Evolutionary conservation across 2,113 vertebrate species (phyloP).

Genomic region (Nesospiza acunhae): DNA sequence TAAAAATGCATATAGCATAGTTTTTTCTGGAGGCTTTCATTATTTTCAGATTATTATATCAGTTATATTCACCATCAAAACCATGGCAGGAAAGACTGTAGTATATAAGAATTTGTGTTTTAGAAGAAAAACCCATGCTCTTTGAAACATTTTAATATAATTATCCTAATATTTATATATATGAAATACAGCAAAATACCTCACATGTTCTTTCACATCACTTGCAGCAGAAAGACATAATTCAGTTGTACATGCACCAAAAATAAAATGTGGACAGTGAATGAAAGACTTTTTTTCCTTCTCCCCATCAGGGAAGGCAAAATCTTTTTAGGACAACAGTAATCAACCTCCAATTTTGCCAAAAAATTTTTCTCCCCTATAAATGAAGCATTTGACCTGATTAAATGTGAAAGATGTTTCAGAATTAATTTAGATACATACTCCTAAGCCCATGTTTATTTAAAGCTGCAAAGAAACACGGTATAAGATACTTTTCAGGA

Average conservation of each 20-base stretch:
- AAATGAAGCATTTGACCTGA: background rate
- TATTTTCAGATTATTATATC: slow-evolving; percentile 61
- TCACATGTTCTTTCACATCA: slow-evolving; percentile 41
- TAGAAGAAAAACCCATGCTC: slow-evolving; percentile 44
- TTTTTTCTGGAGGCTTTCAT: background rate
- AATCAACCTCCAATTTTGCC: background rate
- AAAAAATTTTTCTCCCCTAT: background rate
- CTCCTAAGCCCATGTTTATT: background rate
- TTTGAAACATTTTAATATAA: slow-evolving; percentile 50
- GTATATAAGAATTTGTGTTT: slow-evolving; percentile 37
- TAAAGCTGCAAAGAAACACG: background rate
- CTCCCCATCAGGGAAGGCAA: background rate
- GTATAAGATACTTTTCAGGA: background rate
- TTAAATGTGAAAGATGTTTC: background rate
- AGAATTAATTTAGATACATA: background rate
- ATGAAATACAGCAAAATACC: slow-evolving; percentile 53
- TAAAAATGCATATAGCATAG: background rate
- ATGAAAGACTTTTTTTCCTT: background rate
- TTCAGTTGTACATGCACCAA: background rate
- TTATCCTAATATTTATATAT: slow-evolving; percentile 16
- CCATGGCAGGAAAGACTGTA: background rate
- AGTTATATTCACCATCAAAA: slow-evolving; percentile 63
- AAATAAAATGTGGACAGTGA: background rate
- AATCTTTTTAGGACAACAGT: background rate
- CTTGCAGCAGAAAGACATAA: slow-evolving; percentile 2